Base-by-base conservation (phyloP, 2,888 invertebrate genomes). In the Scaptomyza flava region DNA sequence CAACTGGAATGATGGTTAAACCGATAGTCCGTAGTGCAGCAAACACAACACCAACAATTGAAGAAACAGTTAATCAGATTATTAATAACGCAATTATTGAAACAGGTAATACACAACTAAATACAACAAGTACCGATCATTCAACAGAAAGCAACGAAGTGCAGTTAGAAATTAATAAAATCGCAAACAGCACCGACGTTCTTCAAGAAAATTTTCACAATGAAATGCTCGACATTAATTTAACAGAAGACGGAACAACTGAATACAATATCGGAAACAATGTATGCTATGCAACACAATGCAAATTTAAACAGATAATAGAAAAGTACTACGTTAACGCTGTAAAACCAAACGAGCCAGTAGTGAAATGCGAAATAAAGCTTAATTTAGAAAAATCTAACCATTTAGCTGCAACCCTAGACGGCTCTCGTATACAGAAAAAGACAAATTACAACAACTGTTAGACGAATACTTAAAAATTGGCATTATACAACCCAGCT, bases 381-480 rank as follows among this genome's bases (percentile, higher is more conserved):
- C 9, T 47, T 0, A 11, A 11, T 47, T 47, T 47, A 11, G 47
- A 47, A 33, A 47, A 47, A 11, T 46, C 46, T 3, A 46, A 46
- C 31, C 46, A 7, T 46, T 46, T 31, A 46, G 46, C 14, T 46
- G 31, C 5, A 9, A 3, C n/a, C 47, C 47, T 11, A 47, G 46
- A 9, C 31, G 31, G 3, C 46, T 47, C 6, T 46, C 46, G 3
- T 46, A 46, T 14, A n/a, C 46, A n/a, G 46, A 46, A 46, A 46
- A 46, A 14, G 30, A 30, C 27, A 31, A 46, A 8, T 8, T 46
- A 1, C 46, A 47, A 31, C 6, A 47, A 9, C 5, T 47, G n/a
- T n/a, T n/a, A n/a, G n/a, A n/a, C n/a, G n/a, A n/a, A n/a, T 47
- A 47, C 9, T 14, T 30, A 46, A 31, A 9, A 30, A 14, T 14